A percentile compares a stretch with the other conserved stretches of the same genome.
Evolutionary conservation across 2,888 invertebrate genomes (phyloP).

Genomic region (Tachina fera): DNA sequence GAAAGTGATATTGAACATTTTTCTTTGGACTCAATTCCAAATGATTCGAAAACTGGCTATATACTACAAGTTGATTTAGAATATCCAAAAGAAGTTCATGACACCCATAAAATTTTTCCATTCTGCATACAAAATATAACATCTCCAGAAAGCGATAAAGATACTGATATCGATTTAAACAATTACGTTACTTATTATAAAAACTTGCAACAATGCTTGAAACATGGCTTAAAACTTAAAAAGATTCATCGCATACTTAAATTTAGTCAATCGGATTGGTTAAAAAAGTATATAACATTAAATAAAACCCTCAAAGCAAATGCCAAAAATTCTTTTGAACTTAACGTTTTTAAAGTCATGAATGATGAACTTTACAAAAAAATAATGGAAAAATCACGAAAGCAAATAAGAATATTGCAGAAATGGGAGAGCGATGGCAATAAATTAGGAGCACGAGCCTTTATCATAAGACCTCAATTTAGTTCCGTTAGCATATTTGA

Average conservation of each 20-base stretch:
- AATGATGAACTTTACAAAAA: slow-evolving; percentile 73
- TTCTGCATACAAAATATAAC: slow-evolving; percentile 41
- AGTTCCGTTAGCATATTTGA: background rate
- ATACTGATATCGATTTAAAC: slow-evolving; percentile 72
- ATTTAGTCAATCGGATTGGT: slow-evolving; percentile 76
- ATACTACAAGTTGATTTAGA: slow-evolving; percentile 73
- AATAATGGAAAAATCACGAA: slow-evolving; percentile 60
- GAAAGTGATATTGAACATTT: slow-evolving; percentile 8
- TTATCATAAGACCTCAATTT: slow-evolving; percentile 50
- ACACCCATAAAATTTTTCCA: slow-evolving; percentile 28
- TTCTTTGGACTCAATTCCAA: background rate
- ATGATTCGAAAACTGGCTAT: slow-evolving; percentile 67
- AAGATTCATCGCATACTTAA: slow-evolving; percentile 76
- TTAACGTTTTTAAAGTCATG: slow-evolving; percentile 77
- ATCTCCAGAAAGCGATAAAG: background rate
- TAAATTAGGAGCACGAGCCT: background rate
- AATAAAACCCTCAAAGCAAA: background rate
- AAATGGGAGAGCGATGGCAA: slow-evolving; percentile 29
- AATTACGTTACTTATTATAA: slow-evolving; percentile 76
- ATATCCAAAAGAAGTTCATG: slow-evolving; percentile 25
- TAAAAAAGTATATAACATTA: slow-evolving; percentile 69
- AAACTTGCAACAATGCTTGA: slow-evolving; percentile 74
- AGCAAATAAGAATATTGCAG: slow-evolving; percentile 8
- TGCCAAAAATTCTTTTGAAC: slow-evolving; percentile 74
- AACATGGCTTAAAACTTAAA: slow-evolving; percentile 73